These are phyloP conservation scores for Diadema setosum DNA, from an alignment of 35 echinoderm and acorn worm genomes.

Conservation along the genomic window DNA sequence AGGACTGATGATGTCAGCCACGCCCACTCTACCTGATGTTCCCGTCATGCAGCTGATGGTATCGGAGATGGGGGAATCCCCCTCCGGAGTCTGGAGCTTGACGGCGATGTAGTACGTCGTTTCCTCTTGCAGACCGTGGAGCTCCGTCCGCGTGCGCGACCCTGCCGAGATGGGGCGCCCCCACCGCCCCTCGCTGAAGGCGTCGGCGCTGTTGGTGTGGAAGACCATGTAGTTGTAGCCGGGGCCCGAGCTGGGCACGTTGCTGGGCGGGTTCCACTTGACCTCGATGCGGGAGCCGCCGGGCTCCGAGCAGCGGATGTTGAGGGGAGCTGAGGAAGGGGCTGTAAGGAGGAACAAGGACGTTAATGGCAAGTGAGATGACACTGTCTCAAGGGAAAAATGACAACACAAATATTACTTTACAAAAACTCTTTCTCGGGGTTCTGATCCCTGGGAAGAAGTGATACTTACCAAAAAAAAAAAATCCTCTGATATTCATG, in stretches of 20 bases:
- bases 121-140: slow-evolving; percentile 39
- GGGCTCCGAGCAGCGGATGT: background rate
- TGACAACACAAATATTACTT: no score
- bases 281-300: slow-evolving; percentile 50
- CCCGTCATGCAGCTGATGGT: background rate
- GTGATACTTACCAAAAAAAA: no score
- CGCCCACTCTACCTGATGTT: slow-evolving; percentile 1
- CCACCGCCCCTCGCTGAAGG: slow-evolving; percentile 27
- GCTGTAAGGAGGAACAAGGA: slow-evolving; percentile 28
- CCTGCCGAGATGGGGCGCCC: background rate
- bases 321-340: slow-evolving; percentile 33
- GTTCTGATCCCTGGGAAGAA: no score
- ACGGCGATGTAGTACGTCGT: slow-evolving; percentile 61
- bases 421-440: no score
- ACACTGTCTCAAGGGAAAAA: no score
- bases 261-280: slow-evolving; percentile 55
- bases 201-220: slow-evolving; percentile 31
- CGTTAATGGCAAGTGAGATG: no score
- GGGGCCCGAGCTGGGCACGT: slow-evolving; percentile 24
- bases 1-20: no score
- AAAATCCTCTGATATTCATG: no score
- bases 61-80: slow-evolving; percentile 60
- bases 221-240: slow-evolving; percentile 78
- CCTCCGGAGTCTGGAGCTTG: slow-evolving; percentile 51
- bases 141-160: slow-evolving; percentile 4